A percentile compares a stretch with the other conserved stretches of the same genome.
Evolutionary conservation across 1,140 invertebrate species (phyloP).

Genomic region (Steinernema khuongi): DNA sequence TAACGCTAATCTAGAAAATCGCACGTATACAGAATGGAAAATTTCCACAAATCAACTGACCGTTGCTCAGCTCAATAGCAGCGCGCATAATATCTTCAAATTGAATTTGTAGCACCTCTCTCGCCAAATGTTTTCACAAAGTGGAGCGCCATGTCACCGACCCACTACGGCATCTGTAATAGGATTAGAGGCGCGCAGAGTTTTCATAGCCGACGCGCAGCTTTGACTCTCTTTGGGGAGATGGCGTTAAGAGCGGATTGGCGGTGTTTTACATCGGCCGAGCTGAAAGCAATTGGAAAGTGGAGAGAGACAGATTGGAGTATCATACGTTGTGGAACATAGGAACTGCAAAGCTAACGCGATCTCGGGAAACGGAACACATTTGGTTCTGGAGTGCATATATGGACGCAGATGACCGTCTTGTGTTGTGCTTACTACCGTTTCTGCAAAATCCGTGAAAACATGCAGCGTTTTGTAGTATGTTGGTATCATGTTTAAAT

Average conservation of each 20-base stretch:
- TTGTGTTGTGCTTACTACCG: too few relatives aligned
- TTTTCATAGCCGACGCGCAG: not conserved
- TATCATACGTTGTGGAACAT: not conserved
- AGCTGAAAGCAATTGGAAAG: not conserved
- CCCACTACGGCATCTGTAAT: not conserved
- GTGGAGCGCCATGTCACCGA: not conserved
- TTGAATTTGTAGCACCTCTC: not conserved
- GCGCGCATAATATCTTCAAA: too few relatives aligned
- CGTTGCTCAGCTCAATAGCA: too few relatives aligned
- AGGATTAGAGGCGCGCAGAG: not conserved
- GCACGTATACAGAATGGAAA: too few relatives aligned
- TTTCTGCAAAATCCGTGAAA: too few relatives aligned
- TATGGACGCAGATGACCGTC: too few relatives aligned
- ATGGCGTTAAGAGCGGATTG: not conserved
- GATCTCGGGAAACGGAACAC: too few relatives aligned
- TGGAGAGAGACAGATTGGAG: not conserved
- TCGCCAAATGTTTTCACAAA: slow-evolving; percentile 5
- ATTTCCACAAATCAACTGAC: too few relatives aligned
- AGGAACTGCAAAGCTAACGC: not conserved
- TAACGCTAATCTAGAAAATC: too few relatives aligned
- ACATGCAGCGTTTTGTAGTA: too few relatives aligned
- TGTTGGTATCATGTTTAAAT: too few relatives aligned
- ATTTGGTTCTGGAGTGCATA: too few relatives aligned
- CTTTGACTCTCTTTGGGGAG: not conserved
- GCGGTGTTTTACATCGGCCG: not conserved